Conservation (phyloP, 2,888 invertebrate species). For the Thecocarcelia acutangulata region DNA sequence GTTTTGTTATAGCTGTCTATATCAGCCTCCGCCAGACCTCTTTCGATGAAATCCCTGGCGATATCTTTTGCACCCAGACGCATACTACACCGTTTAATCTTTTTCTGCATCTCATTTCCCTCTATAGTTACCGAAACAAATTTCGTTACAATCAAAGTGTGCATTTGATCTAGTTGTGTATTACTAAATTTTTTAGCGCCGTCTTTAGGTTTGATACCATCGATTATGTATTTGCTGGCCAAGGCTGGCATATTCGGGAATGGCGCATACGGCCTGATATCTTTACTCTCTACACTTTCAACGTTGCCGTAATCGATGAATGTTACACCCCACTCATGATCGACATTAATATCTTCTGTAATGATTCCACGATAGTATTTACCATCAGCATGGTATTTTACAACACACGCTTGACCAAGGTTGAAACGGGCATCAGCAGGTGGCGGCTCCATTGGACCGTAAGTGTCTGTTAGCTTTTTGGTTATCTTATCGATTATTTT, state of each 20-base stretch:
- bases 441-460: constrained; percentile 77
- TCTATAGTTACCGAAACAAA: constrained; percentile 82
- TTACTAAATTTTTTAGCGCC: constrained; percentile 81
- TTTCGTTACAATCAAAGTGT: constrained; percentile 84
- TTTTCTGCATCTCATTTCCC: constrained; percentile 74
- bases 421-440: constrained; percentile 34
- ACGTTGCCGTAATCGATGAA: constrained; percentile 93
- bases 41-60: constrained; percentile 72
- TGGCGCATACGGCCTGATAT: constrained; percentile 85
- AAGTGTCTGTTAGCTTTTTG: constrained; percentile 80
- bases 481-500: constrained; percentile 82
- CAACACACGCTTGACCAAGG: constrained; percentile 82
- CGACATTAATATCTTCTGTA: constrained; percentile 83
- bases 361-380: constrained; percentile 89
- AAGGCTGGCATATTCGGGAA: constrained; percentile 86
- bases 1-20: neutral
- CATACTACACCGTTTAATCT: constrained; percentile 74
- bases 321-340: constrained; percentile 82
- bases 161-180: constrained; percentile 84
- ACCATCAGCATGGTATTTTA: constrained; percentile 85
- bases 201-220: constrained; percentile 82
- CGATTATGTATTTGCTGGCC: constrained; percentile 84
- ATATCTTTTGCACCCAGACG: constrained; percentile 73
- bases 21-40: constrained; percentile 64
- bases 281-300: constrained; percentile 84